Evolutionary conservation across 2,888 invertebrate species (phyloP).

Genomic region (Andrena chrysosceles): DNA sequence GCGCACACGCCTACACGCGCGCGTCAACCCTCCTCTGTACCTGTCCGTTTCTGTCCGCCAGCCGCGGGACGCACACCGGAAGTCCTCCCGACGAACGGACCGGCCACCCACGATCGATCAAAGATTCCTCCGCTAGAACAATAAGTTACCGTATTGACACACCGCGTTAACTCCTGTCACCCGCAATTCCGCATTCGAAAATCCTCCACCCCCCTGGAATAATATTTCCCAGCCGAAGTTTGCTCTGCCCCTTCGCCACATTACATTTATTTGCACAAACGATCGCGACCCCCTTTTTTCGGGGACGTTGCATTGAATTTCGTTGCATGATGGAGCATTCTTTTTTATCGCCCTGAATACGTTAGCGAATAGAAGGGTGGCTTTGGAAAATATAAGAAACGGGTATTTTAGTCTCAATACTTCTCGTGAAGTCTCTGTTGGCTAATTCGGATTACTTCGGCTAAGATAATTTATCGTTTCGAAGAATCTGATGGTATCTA

Average conservation of each 20-base stretch:
- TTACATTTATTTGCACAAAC: too few relatives aligned
- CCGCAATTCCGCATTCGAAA: conserved; percentile 16
- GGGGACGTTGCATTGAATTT: too few relatives aligned
- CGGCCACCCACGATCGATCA: conserved; percentile 60
- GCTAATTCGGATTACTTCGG: too few relatives aligned
- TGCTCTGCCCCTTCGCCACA: not conserved
- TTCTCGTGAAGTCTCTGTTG: too few relatives aligned
- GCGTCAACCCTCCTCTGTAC: conserved; percentile 9
- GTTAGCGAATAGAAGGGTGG: too few relatives aligned
- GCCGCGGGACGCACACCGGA: conserved; percentile 46
- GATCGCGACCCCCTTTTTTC: too few relatives aligned
- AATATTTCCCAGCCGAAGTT: not conserved
- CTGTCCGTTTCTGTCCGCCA: conserved; percentile 53
- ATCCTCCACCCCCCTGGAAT: not conserved
- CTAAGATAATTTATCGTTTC: too few relatives aligned
- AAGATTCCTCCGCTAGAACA: conserved; percentile 44
- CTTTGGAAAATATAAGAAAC: too few relatives aligned
- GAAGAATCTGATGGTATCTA: too few relatives aligned
- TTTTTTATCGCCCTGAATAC: too few relatives aligned
- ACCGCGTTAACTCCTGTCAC: conserved; percentile 3
- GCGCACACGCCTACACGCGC: conserved; percentile 24
- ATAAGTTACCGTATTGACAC: conserved; percentile 40
- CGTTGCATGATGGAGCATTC: too few relatives aligned
- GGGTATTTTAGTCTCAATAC: too few relatives aligned
- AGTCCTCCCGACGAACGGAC: conserved; percentile 48